Conservation (phyloP, 2,888 invertebrate species). For the Embidobia sp. region DNA sequence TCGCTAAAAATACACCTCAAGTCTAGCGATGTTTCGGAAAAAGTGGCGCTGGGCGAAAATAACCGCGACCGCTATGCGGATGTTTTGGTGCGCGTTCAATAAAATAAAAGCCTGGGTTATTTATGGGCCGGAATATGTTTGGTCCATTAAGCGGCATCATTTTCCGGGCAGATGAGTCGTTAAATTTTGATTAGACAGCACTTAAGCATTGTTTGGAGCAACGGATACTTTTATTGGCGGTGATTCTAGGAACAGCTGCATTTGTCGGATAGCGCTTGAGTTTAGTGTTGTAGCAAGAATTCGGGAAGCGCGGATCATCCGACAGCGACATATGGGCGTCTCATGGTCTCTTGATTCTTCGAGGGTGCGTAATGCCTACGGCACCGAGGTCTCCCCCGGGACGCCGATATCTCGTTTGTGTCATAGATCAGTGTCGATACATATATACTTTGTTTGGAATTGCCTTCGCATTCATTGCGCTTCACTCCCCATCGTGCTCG, state of each 20-base stretch:
- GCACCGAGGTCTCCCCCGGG: conserved; percentile 50
- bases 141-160: conserved; percentile 41
- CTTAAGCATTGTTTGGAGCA: conserved; percentile 39
- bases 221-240: conserved; percentile 27
- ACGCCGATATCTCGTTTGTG: conserved; percentile 56
- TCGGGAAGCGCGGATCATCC: conserved; percentile 55
- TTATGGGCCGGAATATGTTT: conserved; percentile 8
- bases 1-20: not conserved
- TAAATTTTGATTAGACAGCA: conserved; percentile 49
- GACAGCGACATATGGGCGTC: conserved; percentile 60
- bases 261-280: conserved; percentile 32
- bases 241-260: conserved; percentile 45
- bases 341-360: conserved; percentile 62
- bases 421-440: conserved; percentile 65
- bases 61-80: not conserved
- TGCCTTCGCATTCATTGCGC: conserved; percentile 62
- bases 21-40: too few relatives aligned
- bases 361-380: conserved; percentile 61
- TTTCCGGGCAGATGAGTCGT: conserved; percentile 34
- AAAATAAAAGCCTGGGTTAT: conserved; percentile 5
- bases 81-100: not conserved
- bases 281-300: conserved; percentile 53
- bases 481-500: conserved; percentile 40
- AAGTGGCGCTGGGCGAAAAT: too few relatives aligned
- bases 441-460: conserved; percentile 57